Conservation (phyloP, 2,888 invertebrate species). For the Hemicrepidius hirtus region DNA sequence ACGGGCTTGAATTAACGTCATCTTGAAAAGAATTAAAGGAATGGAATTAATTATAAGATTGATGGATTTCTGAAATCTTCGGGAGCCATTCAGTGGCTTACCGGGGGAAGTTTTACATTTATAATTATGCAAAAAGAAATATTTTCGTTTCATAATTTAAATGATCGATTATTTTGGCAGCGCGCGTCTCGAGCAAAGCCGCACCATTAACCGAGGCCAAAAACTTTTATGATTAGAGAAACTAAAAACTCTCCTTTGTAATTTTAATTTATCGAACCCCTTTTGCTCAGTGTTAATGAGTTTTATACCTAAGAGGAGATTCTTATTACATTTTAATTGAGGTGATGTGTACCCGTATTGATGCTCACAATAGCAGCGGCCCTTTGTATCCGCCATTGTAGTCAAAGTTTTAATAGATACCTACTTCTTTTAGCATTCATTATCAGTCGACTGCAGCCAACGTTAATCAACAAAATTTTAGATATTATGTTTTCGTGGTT, state of each 20-base stretch:
- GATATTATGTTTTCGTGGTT: conserved; percentile 67
- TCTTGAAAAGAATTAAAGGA: conserved; percentile 73
- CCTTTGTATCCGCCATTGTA: conserved; percentile 67
- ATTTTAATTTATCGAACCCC: conserved; percentile 68
- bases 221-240: conserved; percentile 57
- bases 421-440: conserved; percentile 71
- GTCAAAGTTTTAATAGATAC: conserved; percentile 73
- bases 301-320: conserved; percentile 71
- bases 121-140: conserved; percentile 54
- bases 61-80: conserved; percentile 70
- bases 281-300: conserved; percentile 72
- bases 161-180: conserved; percentile 52
- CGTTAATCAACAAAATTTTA: conserved; percentile 71
- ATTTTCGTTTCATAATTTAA: conserved; percentile 53
- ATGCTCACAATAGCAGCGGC: conserved; percentile 67
- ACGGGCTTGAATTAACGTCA: conserved; percentile 72
- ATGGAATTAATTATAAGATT: conserved; percentile 74
- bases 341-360: conserved; percentile 72
- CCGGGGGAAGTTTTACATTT: conserved; percentile 52
- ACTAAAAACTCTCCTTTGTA: conserved; percentile 63
- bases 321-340: conserved; percentile 74
- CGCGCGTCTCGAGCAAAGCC: conserved; percentile 43
- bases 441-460: conserved; percentile 68
- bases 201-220: conserved; percentile 45
- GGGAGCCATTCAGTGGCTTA: conserved; percentile 54